Percentiles rank a stretch among this genome's conserved stretches.
phyloP scores from a whole-genome alignment of 2,797 vertebrate genomes.

The Furcifer pardalis region DNA sequence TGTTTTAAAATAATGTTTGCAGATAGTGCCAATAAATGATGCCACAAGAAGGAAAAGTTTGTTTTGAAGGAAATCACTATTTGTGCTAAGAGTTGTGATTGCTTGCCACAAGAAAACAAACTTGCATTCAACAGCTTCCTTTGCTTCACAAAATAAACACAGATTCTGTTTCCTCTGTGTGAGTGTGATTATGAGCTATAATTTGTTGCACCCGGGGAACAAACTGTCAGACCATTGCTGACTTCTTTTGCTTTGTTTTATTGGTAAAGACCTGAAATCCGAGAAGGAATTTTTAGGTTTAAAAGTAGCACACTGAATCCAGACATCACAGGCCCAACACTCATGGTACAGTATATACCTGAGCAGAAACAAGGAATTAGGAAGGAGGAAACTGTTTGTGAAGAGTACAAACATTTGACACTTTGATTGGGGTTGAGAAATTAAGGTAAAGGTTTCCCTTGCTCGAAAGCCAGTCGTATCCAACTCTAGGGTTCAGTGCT shows the following conservation, averaged over 20 bases:
- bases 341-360: background rate
- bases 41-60: conserved; percentile 20
- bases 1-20: background rate
- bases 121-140: conserved; percentile 2
- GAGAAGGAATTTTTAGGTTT: conserved; percentile 29
- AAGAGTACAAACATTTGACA: conserved; percentile 14
- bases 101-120: conserved; percentile 13
- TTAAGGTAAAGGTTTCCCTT: too few species aligned
- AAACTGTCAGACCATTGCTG: conserved; percentile 20
- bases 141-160: conserved; percentile 2
- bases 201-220: conserved; percentile 34
- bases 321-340: background rate
- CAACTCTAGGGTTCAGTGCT: too few species aligned
- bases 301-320: conserved; percentile 29
- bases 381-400: background rate
- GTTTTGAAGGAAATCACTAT: conserved; percentile 9
- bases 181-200: conserved; percentile 21
- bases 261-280: background rate
- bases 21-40: background rate
- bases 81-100: background rate
- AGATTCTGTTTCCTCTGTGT: conserved; percentile 8
- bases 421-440: background rate
- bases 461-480: too few species aligned
- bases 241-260: background rate
- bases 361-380: conserved; percentile 1